A percentile compares a stretch with the other conserved stretches of the same genome.
phyloP scores from a whole-genome alignment of 2,113 vertebrate species.

The Tragelaphus imberbis region DNA sequence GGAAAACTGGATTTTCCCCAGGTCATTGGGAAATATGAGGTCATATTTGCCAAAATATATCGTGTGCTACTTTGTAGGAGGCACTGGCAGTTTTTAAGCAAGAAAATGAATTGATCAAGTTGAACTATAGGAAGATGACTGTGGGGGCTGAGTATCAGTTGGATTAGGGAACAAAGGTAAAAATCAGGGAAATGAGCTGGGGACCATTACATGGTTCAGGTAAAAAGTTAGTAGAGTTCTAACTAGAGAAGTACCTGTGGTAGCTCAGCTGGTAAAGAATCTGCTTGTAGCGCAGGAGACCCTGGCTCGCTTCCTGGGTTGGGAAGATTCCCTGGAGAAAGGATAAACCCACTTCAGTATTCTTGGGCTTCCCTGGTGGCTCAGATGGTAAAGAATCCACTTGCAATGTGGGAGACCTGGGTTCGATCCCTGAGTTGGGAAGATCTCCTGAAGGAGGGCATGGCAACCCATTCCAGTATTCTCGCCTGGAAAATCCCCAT shows the following conservation, averaged over 20 bases:
- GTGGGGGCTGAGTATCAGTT: background rate
- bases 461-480: background rate
- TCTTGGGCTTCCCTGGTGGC: background rate
- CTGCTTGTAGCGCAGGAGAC: accelerated
- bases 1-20: background rate
- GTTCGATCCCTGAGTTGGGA: background rate
- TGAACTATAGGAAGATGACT: background rate
- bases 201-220: background rate
- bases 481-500: background rate
- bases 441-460: background rate
- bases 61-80: background rate
- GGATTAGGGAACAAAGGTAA: background rate
- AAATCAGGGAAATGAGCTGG: background rate
- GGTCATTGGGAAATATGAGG: background rate
- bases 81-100: background rate
- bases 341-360: background rate
- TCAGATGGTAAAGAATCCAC: background rate
- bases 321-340: background rate
- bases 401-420: background rate
- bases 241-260: background rate
- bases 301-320: background rate
- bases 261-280: background rate
- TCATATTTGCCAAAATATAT: background rate
- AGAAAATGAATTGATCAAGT: background rate
- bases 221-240: background rate